Base-by-base conservation (phyloP, 2,888 invertebrate species). In the Eupithecia tripunctaria region DNA sequence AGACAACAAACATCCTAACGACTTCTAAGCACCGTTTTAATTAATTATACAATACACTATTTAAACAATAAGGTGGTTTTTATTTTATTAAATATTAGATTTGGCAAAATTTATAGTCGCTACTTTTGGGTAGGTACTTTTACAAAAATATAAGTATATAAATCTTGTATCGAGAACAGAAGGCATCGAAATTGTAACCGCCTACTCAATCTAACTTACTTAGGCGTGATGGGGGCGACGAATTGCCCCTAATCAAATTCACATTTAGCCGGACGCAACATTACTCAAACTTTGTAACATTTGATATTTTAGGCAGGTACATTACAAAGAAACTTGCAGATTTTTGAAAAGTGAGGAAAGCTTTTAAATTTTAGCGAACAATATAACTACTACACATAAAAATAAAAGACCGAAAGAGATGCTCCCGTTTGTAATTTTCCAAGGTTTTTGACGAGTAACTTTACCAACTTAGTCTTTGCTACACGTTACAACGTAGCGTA, bases 241-340 rank as follows among this genome's bases (percentile, higher is more conserved):
- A 91, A 91, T 92, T 90, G 89, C 81, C 80, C 79, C 85, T 85
- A 92, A 92, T 93, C 88, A 92, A 93, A 93, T 89, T 91, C 91
- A 91, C 89, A 93, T 93, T 93, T 86, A 79, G 80, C 68, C 75
- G 83, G 82, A 79, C 71, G 59, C 79, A 77, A 78, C 80, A 80
- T 79, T 80, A 70, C 63, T 73, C 78, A 65, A 59, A 68, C 71
- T 27, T 56, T 70, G 73, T 71, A 62, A 74, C 71, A 73, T 68
- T 59, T 72, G 68, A 74, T 68, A 74, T 62, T 21, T 51, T 56
- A 47, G 47, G 47, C 8, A 51, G 47, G 47, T 41, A 38, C 38
- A 12, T 38, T 38, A 38, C 14, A 38, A 38, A 15, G 15, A 41
- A 15, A 3, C 15, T 41, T 41, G 15, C 15, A 14, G 41, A 41